Evolutionary conservation across 2,113 vertebrate species (phyloP).

Genomic region (Muscicapa adusta): DNA sequence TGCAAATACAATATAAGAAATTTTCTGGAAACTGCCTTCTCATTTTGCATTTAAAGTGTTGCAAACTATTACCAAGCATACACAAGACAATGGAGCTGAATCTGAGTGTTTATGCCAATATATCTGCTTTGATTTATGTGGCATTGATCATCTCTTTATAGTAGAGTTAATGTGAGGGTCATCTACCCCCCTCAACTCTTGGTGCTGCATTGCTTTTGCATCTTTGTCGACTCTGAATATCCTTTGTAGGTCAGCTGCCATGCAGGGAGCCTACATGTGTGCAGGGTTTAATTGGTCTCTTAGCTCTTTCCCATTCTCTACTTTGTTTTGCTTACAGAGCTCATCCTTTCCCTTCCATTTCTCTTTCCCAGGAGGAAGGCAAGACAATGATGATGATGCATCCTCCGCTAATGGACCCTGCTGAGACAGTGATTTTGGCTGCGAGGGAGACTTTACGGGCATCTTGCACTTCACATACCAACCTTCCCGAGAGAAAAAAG

Average conservation of each 20-base stretch:
- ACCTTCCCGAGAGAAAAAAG: neutral
- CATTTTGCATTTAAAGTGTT: neutral
- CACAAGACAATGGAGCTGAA: neutral
- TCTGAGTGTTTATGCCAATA: neutral
- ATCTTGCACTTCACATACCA: neutral
- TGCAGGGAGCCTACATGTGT: neutral
- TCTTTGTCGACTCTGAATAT: neutral
- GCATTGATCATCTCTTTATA: neutral
- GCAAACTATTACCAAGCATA: neutral
- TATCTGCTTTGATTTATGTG: neutral
- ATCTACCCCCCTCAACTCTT: neutral
- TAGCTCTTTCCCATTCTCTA: neutral
- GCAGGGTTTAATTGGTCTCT: constrained; percentile 16
- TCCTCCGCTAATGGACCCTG: neutral
- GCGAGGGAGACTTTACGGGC: neutral
- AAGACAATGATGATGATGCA: neutral
- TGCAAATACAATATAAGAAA: neutral
- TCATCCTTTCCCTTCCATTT: neutral
- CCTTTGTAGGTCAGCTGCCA: constrained; percentile 37
- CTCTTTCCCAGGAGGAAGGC: neutral
- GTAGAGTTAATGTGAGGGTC: neutral
- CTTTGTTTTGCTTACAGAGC: constrained; percentile 16
- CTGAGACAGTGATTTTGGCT: neutral
- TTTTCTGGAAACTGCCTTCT: neutral
- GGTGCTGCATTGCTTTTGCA: neutral